phyloP scores from a whole-genome alignment of 2,888 invertebrate species.

The Trichogramma evanescens region DNA sequence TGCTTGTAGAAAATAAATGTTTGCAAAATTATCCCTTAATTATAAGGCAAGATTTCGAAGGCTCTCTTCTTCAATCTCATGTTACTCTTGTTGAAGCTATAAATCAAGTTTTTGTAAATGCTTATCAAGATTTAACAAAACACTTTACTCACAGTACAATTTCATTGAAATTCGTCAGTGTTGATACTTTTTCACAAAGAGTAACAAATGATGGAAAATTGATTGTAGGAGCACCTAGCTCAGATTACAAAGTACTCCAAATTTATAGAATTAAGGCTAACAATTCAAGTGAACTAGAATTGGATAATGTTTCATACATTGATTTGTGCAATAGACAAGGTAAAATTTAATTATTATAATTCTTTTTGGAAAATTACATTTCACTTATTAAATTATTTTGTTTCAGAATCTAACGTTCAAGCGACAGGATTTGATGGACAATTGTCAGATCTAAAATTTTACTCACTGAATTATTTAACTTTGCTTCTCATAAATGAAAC shows the following conservation, averaged over 20 bases:
- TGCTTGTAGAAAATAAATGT: conserved; percentile 68
- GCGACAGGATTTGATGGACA: conserved; percentile 30
- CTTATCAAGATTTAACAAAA: conserved; percentile 58
- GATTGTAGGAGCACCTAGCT: conserved; percentile 33
- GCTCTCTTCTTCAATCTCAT: conserved; percentile 77
- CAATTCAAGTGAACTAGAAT: conserved; percentile 21
- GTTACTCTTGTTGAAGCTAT: conserved; percentile 62
- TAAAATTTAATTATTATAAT: conserved; percentile 13
- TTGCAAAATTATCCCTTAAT: conserved; percentile 64
- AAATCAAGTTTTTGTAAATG: conserved; percentile 61
- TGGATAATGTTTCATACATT: conserved; percentile 29
- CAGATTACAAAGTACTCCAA: conserved; percentile 33
- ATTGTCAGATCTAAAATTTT: conserved; percentile 69
- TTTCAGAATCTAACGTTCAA: conserved; percentile 25
- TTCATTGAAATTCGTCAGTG: conserved; percentile 26
- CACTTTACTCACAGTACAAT: conserved; percentile 50
- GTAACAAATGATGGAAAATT: conserved; percentile 33
- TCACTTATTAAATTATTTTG: neutral
- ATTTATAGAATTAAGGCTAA: conserved; percentile 33
- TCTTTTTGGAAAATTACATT: neutral
- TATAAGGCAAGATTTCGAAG: conserved; percentile 66
- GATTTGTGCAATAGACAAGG: conserved; percentile 37
- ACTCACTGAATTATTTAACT: conserved; percentile 66
- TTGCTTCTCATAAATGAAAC: conserved; percentile 49
- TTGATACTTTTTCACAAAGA: conserved; percentile 34